Base-by-base conservation (phyloP, 2,888 invertebrate genomes). In the Coleophora deauratella region DNA sequence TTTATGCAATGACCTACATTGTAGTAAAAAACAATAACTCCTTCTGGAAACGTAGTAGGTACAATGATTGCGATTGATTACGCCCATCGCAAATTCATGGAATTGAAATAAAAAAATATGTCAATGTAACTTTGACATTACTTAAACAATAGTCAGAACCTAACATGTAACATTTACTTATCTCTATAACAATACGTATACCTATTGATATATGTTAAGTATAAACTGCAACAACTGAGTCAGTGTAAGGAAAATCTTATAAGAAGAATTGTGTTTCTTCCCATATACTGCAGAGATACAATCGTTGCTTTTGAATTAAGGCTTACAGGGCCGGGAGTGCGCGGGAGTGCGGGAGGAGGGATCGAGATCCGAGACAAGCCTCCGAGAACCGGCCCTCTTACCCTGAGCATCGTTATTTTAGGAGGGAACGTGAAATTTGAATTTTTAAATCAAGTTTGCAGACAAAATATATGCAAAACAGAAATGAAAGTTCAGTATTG, bases 261-360 rank as follows among this genome's bases (percentile, higher is more conserved):
- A 21, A 21, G 3, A 21, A 21, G 21, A 21, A 4, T 33, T 34
- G 38, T 52, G 47, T 53, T 27, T 39, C 44, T 47, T 38, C 34
- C 33, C 27, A 27, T 59, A 51, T 71, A 66, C 75, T 72, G 45
- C 40, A 38, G 45, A 45, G 54, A 55, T 62, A 42, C 45, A 58
- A 63, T 67, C 68, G 69, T 69, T 74, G 66, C 61, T 70, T 74
- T 77, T 60, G 67, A 74, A 72, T 68, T 64, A 66, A 63, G 67
- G 58, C 57, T 55, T 53, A 50, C 57, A 54, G 63, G 63, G 64
- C 57, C 60, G 49, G 56, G 65, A 66, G 54, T 55, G 54, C 55
- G 63, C 59, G 69, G 66, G 70, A 63, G 70, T 57, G 64, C 40
- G 46, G 38, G 70, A 59, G 64, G 64, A 63, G 71, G 73, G 67